phyloP scores from a whole-genome alignment of 2,888 invertebrate genomes.

The Hanleya hanleyi region DNA sequence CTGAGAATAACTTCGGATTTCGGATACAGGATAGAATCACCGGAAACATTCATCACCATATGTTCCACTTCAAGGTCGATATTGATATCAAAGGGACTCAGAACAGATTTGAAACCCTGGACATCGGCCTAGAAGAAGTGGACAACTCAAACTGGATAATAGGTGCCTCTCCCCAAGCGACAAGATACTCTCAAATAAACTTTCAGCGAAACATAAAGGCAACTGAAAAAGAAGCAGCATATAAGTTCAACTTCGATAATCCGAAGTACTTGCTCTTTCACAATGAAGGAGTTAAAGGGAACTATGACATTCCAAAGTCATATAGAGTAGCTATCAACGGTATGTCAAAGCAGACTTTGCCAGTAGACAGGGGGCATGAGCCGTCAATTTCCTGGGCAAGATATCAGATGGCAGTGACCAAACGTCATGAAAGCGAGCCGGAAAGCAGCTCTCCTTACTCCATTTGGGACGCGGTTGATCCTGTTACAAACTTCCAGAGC shows the following conservation, averaged over 20 bases:
- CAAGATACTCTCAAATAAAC: slow-evolving; percentile 39
- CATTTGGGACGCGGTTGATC: slow-evolving; percentile 14
- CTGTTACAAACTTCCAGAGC: slow-evolving; percentile 10
- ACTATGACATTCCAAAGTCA: slow-evolving; percentile 17
- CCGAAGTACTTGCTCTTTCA: slow-evolving; percentile 57
- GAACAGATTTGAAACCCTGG: slow-evolving; percentile 62
- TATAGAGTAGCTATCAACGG: slow-evolving; percentile 21
- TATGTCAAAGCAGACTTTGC: slow-evolving; percentile 25
- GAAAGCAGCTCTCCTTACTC: slow-evolving; percentile 13
- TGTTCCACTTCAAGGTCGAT: slow-evolving; percentile 60
- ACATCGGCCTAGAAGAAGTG: slow-evolving; percentile 45
- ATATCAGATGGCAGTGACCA: slow-evolving; percentile 27
- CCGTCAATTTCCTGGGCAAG: slow-evolving; percentile 26
- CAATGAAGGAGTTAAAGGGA: slow-evolving; percentile 35
- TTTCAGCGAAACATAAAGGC: slow-evolving; percentile 36
- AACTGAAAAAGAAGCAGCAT: slow-evolving; percentile 50
- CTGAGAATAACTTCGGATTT: slow-evolving; percentile 49
- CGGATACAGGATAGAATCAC: slow-evolving; percentile 45
- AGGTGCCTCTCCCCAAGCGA: too few relatives aligned
- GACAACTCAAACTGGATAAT: too few relatives aligned
- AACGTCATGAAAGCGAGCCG: slow-evolving; percentile 20
- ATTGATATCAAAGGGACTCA: slow-evolving; percentile 54
- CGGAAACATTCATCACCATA: slow-evolving; percentile 61
- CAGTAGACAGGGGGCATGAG: slow-evolving; percentile 2
- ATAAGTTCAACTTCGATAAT: slow-evolving; percentile 50